These are phyloP conservation scores for Iphiclides podalirius DNA, from an alignment of 2,888 invertebrate species.

Conservation along the genomic window DNA sequence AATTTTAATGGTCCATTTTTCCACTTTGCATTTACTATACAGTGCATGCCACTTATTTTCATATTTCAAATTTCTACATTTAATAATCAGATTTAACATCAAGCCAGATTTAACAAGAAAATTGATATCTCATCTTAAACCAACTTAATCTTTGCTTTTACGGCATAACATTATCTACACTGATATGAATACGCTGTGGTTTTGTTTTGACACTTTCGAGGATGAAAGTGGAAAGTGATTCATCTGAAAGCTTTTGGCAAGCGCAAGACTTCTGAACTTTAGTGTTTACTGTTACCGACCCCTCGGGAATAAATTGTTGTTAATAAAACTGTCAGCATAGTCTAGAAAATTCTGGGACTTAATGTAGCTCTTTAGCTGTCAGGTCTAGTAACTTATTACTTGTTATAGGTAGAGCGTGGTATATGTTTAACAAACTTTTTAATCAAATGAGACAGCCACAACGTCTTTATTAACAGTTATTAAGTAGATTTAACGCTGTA, in stretches of 20 bases:
- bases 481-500: too few species aligned
- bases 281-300: slow-evolving; percentile 21
- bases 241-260: slow-evolving; percentile 36
- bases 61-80: too few species aligned
- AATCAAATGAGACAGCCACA: too few species aligned
- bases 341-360: background rate
- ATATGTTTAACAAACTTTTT: too few species aligned
- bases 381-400: background rate
- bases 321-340: slow-evolving; percentile 4
- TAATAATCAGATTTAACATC: too few species aligned
- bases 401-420: background rate
- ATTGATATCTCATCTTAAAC: too few species aligned
- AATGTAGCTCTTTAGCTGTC: background rate
- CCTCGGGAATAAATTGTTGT: background rate
- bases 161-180: slow-evolving; percentile 4
- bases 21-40: too few species aligned
- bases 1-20: too few species aligned
- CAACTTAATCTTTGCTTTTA: too few species aligned
- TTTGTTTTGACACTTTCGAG: slow-evolving; percentile 49
- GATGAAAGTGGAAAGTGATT: slow-evolving; percentile 49
- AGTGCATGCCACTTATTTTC: too few species aligned
- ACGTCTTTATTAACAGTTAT: too few species aligned
- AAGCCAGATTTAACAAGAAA: too few species aligned
- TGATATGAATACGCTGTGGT: slow-evolving; percentile 32
- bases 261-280: slow-evolving; percentile 24